phyloP scores from a whole-genome alignment of 2,888 invertebrate genomes.

The Heliconius aoede region DNA sequence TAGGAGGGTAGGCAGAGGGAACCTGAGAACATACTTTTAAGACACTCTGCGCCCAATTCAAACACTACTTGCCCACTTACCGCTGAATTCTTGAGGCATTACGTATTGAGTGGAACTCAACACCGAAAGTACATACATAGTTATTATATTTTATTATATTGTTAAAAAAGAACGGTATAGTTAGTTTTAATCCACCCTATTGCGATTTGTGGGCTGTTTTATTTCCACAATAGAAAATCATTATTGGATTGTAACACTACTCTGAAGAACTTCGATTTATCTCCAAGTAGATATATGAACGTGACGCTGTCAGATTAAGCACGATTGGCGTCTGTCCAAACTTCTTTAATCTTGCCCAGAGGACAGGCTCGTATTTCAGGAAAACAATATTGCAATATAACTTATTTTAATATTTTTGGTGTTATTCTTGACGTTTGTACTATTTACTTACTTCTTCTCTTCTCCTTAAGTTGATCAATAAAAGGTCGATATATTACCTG shows the following conservation, averaged over 20 bases:
- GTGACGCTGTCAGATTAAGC: constrained; percentile 20
- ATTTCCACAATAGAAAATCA: neutral
- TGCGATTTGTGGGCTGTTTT: neutral
- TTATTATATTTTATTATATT: no score
- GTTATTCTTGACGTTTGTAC: neutral
- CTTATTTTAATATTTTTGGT: neutral
- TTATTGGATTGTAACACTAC: neutral
- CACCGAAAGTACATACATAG: no score
- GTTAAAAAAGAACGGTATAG: no score
- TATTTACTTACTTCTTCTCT: neutral
- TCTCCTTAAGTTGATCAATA: neutral
- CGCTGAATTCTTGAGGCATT: no score
- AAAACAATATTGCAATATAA: constrained; percentile 8
- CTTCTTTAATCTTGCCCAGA: constrained; percentile 17
- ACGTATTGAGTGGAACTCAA: no score
- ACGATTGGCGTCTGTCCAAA: constrained; percentile 20
- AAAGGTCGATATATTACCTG: no score
- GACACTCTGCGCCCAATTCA: no score
- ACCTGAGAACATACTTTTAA: no score
- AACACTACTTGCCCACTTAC: no score
- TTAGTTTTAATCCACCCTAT: no score
- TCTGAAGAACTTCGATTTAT: constrained; percentile 7
- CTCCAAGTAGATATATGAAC: constrained; percentile 7
- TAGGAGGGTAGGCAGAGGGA: no score
- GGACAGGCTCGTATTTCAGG: constrained; percentile 1